phyloP scores from a whole-genome alignment of 2,888 invertebrate species.

The Ormyrus thymus region DNA sequence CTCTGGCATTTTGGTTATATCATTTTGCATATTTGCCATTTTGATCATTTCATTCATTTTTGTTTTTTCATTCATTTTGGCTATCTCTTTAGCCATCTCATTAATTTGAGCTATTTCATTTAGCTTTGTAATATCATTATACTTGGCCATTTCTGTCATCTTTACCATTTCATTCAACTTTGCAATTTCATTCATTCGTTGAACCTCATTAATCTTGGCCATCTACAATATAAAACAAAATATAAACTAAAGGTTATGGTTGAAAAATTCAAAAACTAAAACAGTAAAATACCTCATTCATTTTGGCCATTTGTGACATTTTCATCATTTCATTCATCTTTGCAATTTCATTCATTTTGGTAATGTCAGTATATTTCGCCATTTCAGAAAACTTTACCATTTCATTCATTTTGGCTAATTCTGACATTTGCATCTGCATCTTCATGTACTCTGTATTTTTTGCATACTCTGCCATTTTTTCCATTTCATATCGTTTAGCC shows the following conservation, averaged over 20 bases:
- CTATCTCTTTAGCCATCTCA: constrained; percentile 73
- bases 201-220: constrained; percentile 73
- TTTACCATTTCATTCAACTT: constrained; percentile 73
- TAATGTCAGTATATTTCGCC: constrained; percentile 72
- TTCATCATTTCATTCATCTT: constrained; percentile 74
- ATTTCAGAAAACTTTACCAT: constrained; percentile 73
- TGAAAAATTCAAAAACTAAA: neutral
- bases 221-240: constrained; percentile 57
- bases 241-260: no score
- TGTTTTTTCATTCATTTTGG: constrained; percentile 72
- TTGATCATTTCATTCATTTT: constrained; percentile 74
- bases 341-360: constrained; percentile 70
- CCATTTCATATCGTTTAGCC: constrained; percentile 72
- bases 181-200: constrained; percentile 72
- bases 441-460: constrained; percentile 73
- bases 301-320: constrained; percentile 72
- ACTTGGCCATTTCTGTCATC: constrained; percentile 73
- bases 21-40: constrained; percentile 72
- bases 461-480: constrained; percentile 73
- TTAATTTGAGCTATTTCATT: constrained; percentile 72
- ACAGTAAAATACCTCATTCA: constrained; percentile 66
- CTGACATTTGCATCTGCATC: constrained; percentile 69
- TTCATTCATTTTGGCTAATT: constrained; percentile 71
- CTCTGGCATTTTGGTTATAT: constrained; percentile 71
- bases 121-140: constrained; percentile 69